Evolutionary conservation across 2,797 vertebrate genomes (phyloP).

Genomic region (Gambusia yucatana): DNA sequence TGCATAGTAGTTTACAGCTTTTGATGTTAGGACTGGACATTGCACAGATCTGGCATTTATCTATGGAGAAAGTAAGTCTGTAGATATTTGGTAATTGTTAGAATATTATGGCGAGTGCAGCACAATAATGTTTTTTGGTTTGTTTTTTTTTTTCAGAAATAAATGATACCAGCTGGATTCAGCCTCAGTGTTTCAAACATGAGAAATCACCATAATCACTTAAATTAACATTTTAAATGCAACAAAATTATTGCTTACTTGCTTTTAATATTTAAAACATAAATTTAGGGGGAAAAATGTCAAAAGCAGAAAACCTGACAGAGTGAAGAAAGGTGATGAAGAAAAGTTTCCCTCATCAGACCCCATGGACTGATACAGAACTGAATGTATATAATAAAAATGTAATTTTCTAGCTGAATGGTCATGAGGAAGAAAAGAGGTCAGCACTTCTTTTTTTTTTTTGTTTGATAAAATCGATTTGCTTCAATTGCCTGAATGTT

Average conservation of each 20-base stretch:
- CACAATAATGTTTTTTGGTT: neutral
- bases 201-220: neutral
- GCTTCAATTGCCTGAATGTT: constrained; percentile 37
- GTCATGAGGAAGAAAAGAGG: constrained; percentile 20
- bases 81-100: neutral
- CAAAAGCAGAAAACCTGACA: neutral
- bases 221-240: neutral
- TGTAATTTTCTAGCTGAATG: constrained; percentile 19
- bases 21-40: neutral
- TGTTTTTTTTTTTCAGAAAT: neutral
- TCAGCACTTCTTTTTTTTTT: neutral
- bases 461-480: constrained; percentile 35
- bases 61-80: neutral
- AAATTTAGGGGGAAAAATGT: neutral
- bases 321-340: neutral
- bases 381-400: constrained; percentile 26
- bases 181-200: neutral
- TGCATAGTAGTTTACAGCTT: neutral
- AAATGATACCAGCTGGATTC: neutral
- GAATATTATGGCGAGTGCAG: neutral
- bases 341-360: neutral
- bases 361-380: neutral
- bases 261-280: neutral
- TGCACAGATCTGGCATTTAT: neutral
- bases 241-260: neutral